Base-by-base conservation (phyloP, 2,888 invertebrate species). In the Ornithoptera priamus region DNA sequence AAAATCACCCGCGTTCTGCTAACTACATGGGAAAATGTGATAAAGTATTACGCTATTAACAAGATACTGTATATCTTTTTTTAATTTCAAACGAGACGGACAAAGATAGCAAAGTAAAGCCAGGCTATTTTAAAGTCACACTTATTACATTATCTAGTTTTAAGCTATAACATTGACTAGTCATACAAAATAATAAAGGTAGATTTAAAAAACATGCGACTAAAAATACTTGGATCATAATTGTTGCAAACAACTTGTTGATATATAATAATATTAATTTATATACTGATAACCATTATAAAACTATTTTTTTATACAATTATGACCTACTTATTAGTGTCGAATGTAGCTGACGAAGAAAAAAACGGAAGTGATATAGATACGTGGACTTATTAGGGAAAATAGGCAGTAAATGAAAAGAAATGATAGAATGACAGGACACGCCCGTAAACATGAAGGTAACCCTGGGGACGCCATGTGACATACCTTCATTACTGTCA, bases 351-450 rank as follows among this genome's bases (percentile, higher is more conserved):
- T 64, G 20, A 56, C n/a, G 39, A 60, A 22, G 39, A 63, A 42
- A n/a, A 53, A 50, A 63, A 18, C 63, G 64, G 53, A 59, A 65
- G 60, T 60, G 56, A 60, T 62, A 70, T 50, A 58, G 39, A 63
- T 70, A 70, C 64, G 59, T 60, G 71, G 67, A 61, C 59, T 68
- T 71, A 67, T 71, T 72, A 73, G 60, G 71, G 73, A 69, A 73
- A 75, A 68, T 69, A 67, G 53, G 30, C 6, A 66, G 66, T 75
- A 81, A 81, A 83, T 85, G 82, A 81, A 74, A 75, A 71, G 72
- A 75, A 78, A 78, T 80, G 77, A 79, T 80, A 78, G 74, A 74
- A 79, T 65, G 73, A 78, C 74, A 78, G 78, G 83, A 80, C 86
- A 81, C 85, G 84, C 81, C 85, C 74, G 74, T 73, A 69, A 73